These are phyloP conservation scores for Poeciliopsis occidentalis DNA, from an alignment of 2,113 vertebrate genomes.

Conservation along the genomic window DNA sequence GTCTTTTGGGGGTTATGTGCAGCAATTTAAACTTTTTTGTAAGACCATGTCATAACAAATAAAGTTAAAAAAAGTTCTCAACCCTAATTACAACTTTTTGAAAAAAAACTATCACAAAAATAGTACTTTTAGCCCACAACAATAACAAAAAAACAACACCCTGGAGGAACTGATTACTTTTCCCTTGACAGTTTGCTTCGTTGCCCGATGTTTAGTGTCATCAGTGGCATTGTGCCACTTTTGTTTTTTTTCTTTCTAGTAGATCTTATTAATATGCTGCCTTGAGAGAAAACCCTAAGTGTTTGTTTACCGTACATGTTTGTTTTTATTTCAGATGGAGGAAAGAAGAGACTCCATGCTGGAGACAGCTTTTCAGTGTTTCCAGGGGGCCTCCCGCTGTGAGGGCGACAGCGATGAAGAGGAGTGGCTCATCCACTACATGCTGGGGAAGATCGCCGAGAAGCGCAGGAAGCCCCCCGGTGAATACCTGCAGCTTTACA, in stretches of 20 bases:
- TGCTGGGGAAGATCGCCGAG: slow-evolving; percentile 98
- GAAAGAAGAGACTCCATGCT: slow-evolving; percentile 92
- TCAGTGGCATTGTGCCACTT: slow-evolving; percentile 16
- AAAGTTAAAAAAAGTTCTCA: no score
- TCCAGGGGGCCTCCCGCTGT: slow-evolving; percentile 88
- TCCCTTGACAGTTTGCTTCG: background rate
- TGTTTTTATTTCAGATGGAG: slow-evolving; percentile 84
- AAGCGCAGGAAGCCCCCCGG: slow-evolving; percentile 87
- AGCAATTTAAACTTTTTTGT: no score
- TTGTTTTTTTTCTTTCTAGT: background rate
- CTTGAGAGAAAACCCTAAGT: slow-evolving; percentile 22
- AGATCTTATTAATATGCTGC: slow-evolving; percentile 23
- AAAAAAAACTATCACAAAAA: no score
- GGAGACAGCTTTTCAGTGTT: slow-evolving; percentile 90
- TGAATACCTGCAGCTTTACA: slow-evolving; percentile 90
- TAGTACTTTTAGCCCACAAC: no score
- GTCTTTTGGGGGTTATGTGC: no score
- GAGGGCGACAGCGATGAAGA: slow-evolving; percentile 95
- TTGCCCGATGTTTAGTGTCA: background rate
- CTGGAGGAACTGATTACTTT: background rate
- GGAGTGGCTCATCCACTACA: slow-evolving; percentile 99
- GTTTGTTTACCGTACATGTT: background rate
- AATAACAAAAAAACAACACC: no score
- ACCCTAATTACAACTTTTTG: no score
- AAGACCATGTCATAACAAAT: no score